Evolutionary conservation across 2,888 invertebrate genomes (phyloP), one percentile per base, ranked within the genome.

Genomic region (Endomychus coccineus): DNA sequence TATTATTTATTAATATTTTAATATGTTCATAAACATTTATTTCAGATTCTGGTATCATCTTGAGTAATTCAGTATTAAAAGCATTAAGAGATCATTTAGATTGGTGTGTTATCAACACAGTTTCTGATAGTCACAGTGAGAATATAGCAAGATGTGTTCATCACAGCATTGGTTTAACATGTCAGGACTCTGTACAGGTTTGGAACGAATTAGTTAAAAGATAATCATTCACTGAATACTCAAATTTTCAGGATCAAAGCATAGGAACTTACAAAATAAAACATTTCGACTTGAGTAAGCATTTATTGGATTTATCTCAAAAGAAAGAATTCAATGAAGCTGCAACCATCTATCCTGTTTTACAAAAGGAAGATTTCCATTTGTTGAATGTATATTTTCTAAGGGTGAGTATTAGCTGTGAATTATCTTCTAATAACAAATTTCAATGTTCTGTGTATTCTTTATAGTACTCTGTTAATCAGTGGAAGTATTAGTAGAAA

Each of bases 101-200:
- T 60, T 90, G 90, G 85, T 92, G 92, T 64, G 84, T 88, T 12
- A 80, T 82, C 47, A 89, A 88, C 67, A 82, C 86, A 1, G 81
- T 82, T 57, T 85, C 88, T 2, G 78, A 81, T 44, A 82, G 79
- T 51, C 83, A 86, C 57, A 85, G 85, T 61, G 80, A 87, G 59
- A 91, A 90, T 69, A 71, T 94, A 43, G 92, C 91, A n/a, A 74
- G 86, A 45, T 92, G 94, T 62, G 76, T 86, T 46, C 66, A 80
- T 43, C 82, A 85, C 63, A 78, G 83, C 16, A 72, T 80, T 7
- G 76, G 77, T 39, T 56, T 73, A 31, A 66, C 75, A 4, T 88
- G 87, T 59, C 58, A 69, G 21, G 57, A 71, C 22, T 49, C 52
- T 23, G 58, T 75, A 30, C 81, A 82, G 66, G 80, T 65, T 29